phyloP scores from a whole-genome alignment of 2,113 vertebrate genomes.

The Vulpes vulpes region DNA sequence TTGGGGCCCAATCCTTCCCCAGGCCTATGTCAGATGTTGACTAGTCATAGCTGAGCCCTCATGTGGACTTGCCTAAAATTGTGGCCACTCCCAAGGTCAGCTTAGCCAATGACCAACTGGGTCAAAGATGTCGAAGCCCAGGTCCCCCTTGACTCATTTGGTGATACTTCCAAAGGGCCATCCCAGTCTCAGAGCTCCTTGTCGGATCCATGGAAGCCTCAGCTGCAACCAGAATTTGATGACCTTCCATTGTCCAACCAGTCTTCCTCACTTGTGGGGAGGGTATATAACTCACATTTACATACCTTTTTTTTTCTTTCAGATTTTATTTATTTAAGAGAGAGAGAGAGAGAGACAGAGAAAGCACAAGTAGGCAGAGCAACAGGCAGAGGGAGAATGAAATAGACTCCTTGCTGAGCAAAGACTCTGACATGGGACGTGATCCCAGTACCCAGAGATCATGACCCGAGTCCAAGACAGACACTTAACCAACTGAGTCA shows the following conservation, averaged over 20 bases:
- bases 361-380: too few species aligned
- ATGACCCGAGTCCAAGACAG: too few species aligned
- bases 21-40: background rate
- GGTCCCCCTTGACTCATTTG: background rate
- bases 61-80: fast-evolving
- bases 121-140: background rate
- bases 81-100: fast-evolving
- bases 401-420: too few species aligned
- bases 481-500: too few species aligned
- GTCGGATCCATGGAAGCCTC: background rate
- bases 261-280: background rate
- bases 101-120: background rate
- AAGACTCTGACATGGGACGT: too few species aligned
- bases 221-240: background rate
- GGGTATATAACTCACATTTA: background rate
- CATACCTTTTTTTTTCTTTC: background rate
- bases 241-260: background rate
- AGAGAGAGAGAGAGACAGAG: too few species aligned
- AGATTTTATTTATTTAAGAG: too few species aligned
- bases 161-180: background rate
- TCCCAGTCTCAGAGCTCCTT: background rate
- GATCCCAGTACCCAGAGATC: too few species aligned
- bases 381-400: too few species aligned
- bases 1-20: background rate
- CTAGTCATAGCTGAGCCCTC: background rate